A percentile compares a stretch with the other conserved stretches of the same genome.
Conservation (phyloP, 1,140 invertebrate genomes). For the Drosophila varians region DNA sequence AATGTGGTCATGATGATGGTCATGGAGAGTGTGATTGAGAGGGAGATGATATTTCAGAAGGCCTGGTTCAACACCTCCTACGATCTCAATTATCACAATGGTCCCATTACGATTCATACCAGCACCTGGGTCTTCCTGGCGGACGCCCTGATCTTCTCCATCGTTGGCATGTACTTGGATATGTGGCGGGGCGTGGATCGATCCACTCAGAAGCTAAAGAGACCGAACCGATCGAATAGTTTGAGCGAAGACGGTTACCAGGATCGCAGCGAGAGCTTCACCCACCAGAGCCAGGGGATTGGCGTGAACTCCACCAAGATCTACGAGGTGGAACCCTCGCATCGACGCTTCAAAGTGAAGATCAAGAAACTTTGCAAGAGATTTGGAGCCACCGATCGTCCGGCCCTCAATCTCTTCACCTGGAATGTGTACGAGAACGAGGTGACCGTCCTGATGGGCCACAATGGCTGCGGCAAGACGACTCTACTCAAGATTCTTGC, state of each 20-base stretch:
- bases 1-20: slow-evolving; percentile 48
- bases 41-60: slow-evolving; percentile 36
- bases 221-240: not conserved
- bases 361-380: slow-evolving; percentile 70
- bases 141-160: not conserved
- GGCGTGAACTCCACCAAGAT: slow-evolving; percentile 64
- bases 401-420: slow-evolving; percentile 87
- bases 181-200: slow-evolving; percentile 47
- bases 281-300: slow-evolving; percentile 10
- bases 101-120: slow-evolving; percentile 6
- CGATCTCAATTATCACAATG: not conserved
- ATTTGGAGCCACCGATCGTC: slow-evolving; percentile 76
- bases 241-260: slow-evolving; percentile 25
- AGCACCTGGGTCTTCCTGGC: slow-evolving; percentile 30
- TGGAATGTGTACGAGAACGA: slow-evolving; percentile 85
- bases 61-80: slow-evolving; percentile 14
- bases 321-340: slow-evolving; percentile 67
- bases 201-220: slow-evolving; percentile 16
- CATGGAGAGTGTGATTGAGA: slow-evolving; percentile 30
- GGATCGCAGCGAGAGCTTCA: slow-evolving; percentile 18
- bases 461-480: slow-evolving; percentile 93
- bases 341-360: slow-evolving; percentile 63
- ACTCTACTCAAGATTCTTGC: slow-evolving; percentile 91
- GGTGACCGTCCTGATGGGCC: slow-evolving; percentile 90
- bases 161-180: slow-evolving; percentile 54